These are phyloP conservation scores for Nephila pilipes DNA, from an alignment of 1,140 invertebrate genomes.

Conservation along the genomic window DNA sequence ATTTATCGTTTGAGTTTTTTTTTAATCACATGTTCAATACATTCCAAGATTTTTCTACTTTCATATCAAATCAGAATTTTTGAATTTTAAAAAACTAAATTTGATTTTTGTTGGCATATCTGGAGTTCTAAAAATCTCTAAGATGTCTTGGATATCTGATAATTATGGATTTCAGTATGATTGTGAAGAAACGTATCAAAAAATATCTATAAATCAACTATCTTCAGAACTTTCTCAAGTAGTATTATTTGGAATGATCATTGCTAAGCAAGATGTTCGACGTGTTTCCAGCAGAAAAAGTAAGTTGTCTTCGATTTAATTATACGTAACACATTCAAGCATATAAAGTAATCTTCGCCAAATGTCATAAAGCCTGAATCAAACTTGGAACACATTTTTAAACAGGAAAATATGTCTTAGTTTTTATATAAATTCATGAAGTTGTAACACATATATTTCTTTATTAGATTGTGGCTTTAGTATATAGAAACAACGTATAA, in stretches of 20 bases:
- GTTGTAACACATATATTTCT: no score
- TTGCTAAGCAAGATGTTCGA: constrained; percentile 69
- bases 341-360: no score
- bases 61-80: no score
- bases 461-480: no score
- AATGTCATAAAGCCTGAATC: no score
- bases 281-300: constrained; percentile 59
- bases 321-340: no score
- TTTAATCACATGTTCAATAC: not conserved
- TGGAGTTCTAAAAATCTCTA: not conserved
- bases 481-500: no score
- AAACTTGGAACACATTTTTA: no score
- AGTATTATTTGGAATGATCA: constrained; percentile 59
- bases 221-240: constrained; percentile 61
- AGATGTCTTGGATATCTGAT: constrained; percentile 65
- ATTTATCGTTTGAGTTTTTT: not conserved
- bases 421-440: no score
- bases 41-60: no score
- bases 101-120: not conserved
- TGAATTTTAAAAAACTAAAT: not conserved
- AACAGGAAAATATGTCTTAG: no score
- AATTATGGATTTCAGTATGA: constrained; percentile 66
- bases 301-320: constrained; percentile 5
- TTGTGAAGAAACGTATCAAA: constrained; percentile 50
- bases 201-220: constrained; percentile 57